Evolutionary conservation across 2,888 invertebrate genomes (phyloP).

Genomic region (Caenorhabditis sp.): DNA sequence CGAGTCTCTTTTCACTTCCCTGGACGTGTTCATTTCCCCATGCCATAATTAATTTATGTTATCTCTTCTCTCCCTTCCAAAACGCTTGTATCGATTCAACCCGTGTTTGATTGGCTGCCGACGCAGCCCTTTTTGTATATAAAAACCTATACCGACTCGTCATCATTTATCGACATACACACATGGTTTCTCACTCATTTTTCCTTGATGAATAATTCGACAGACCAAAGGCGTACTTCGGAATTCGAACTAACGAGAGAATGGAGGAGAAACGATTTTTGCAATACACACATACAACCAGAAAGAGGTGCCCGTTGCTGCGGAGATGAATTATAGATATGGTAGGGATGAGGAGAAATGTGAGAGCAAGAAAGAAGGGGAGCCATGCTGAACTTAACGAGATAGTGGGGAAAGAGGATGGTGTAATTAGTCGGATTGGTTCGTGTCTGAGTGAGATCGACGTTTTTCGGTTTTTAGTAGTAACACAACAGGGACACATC

Average conservation of each 20-base stretch:
- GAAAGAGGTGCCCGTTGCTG: conserved; percentile 42
- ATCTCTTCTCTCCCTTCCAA: conserved; percentile 4
- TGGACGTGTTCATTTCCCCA: conserved; percentile 59
- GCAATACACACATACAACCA: conserved; percentile 48
- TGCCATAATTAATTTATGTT: conserved; percentile 55
- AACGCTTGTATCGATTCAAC: conserved; percentile 15
- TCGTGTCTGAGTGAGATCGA: background rate
- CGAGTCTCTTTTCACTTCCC: conserved; percentile 28
- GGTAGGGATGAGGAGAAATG: conserved; percentile 24
- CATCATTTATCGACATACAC: background rate
- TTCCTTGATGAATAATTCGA: conserved; percentile 50
- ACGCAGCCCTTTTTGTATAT: conserved; percentile 46
- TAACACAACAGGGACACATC: background rate
- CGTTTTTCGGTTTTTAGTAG: background rate
- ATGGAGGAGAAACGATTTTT: conserved; percentile 41
- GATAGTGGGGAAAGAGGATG: conserved; percentile 24
- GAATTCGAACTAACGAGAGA: conserved; percentile 52
- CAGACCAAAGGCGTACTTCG: conserved; percentile 61
- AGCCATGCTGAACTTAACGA: conserved; percentile 22
- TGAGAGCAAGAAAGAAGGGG: conserved; percentile 3
- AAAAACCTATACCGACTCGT: conserved; percentile 15
- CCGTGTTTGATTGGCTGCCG: conserved; percentile 10
- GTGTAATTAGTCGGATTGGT: conserved; percentile 49
- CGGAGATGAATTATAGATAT: conserved; percentile 47
- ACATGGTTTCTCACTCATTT: conserved; percentile 30